Percentiles rank a stretch among this genome's conserved stretches.
phyloP scores from a whole-genome alignment of 2,888 invertebrate genomes.

The Acleris laterana region DNA sequence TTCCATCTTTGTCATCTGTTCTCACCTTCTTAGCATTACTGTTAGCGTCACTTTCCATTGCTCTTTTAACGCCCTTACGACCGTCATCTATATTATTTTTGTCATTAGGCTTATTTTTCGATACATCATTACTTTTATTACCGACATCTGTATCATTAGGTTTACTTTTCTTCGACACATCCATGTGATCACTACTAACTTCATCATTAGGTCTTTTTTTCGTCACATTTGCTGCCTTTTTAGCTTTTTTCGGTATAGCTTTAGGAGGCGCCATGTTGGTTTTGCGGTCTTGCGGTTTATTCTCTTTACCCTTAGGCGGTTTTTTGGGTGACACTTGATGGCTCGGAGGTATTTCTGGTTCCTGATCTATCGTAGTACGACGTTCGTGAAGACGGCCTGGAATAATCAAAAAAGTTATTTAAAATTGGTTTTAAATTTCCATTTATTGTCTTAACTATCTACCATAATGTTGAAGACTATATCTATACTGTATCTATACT shows the following conservation, averaged over 20 bases:
- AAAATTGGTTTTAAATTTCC: too few relatives aligned
- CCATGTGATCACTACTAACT: constrained; percentile 8
- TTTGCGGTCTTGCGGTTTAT: constrained; percentile 44
- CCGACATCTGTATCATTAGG: constrained; percentile 32
- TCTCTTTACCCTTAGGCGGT: constrained; percentile 38
- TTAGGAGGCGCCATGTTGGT: constrained; percentile 74
- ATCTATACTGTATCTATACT: too few relatives aligned
- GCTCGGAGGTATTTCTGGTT: constrained; percentile 41
- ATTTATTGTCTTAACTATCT: too few relatives aligned
- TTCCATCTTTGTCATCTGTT: not conserved
- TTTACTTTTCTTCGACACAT: constrained; percentile 11
- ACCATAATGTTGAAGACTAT: too few relatives aligned
- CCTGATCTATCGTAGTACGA: constrained; percentile 45
- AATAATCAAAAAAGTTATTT: not conserved
- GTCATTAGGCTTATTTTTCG: constrained; percentile 22
- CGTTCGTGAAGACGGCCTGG: constrained; percentile 42
- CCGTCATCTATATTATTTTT: constrained; percentile 12
- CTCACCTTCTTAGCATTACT: constrained; percentile 37
- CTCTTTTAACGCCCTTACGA: constrained; percentile 33
- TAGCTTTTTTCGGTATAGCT: constrained; percentile 61
- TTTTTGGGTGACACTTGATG: constrained; percentile 19
- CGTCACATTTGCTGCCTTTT: constrained; percentile 49
- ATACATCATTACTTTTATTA: constrained; percentile 20
- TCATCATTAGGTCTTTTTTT: constrained; percentile 47
- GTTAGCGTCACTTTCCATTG: constrained; percentile 28